These are phyloP conservation scores for Idris sp. DNA, from an alignment of 1,140 invertebrate genomes.

Conservation along the genomic window DNA sequence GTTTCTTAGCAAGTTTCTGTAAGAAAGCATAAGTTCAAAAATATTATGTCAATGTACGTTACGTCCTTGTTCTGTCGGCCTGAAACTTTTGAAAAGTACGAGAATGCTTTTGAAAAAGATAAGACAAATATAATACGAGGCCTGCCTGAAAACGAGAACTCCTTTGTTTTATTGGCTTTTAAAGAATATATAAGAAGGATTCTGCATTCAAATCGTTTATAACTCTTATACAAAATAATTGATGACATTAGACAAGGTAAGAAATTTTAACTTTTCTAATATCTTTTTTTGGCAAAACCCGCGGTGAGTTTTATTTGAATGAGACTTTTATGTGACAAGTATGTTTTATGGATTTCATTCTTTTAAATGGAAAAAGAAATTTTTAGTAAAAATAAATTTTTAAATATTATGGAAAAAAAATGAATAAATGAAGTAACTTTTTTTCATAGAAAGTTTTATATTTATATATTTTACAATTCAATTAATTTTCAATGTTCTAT, in stretches of 20 bases:
- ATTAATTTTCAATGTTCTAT: too few relatives aligned
- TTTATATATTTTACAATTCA: too few relatives aligned
- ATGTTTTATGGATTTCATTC: too few relatives aligned
- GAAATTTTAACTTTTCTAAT: slow-evolving; percentile 54
- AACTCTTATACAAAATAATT: slow-evolving; percentile 32
- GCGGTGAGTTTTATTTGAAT: slow-evolving; percentile 21
- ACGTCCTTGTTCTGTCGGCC: slow-evolving; percentile 24
- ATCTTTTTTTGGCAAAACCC: slow-evolving; percentile 27
- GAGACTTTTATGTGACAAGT: slow-evolving; percentile 1
- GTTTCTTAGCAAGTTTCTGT: slow-evolving; percentile 10
- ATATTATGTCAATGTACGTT: slow-evolving; percentile 49
- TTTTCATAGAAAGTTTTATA: too few relatives aligned
- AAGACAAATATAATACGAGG: slow-evolving; percentile 51
- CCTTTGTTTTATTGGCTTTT: slow-evolving; percentile 53
- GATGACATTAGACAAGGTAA: slow-evolving; percentile 32
- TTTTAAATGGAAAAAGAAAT: too few relatives aligned
- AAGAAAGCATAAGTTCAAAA: slow-evolving; percentile 31
- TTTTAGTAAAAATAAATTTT: too few relatives aligned
- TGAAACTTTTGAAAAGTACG: slow-evolving; percentile 41
- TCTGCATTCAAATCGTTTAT: slow-evolving; percentile 43
- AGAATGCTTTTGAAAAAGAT: slow-evolving; percentile 34
- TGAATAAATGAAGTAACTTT: too few relatives aligned
- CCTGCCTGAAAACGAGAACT: slow-evolving; percentile 16
- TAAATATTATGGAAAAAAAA: too few relatives aligned
- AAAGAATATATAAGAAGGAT: slow-evolving; percentile 38